Evolutionary conservation across 2,113 vertebrate genomes (phyloP).

Genomic region (Psilopsiagon aurifrons): DNA sequence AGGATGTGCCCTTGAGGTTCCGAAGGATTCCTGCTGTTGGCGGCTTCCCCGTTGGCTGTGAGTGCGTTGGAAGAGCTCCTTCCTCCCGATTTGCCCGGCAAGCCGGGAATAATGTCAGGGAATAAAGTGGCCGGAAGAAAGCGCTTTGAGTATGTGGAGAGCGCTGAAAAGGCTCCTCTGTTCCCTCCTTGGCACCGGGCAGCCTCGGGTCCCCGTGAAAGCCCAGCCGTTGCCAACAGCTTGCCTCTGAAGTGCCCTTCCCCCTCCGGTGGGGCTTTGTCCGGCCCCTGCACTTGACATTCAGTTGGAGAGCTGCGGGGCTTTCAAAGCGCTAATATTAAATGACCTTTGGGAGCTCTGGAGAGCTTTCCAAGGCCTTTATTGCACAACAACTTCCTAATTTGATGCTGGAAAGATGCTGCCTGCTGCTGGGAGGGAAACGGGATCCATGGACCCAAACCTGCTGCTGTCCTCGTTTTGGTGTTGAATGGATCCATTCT

Average conservation of each 20-base stretch:
- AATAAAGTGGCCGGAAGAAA: not conserved
- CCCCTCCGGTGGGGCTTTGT: not conserved
- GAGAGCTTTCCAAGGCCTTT: not conserved
- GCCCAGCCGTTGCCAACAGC: not conserved
- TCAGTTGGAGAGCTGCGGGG: not conserved
- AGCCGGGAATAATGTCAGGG: not conserved
- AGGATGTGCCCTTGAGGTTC: not conserved
- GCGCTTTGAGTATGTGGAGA: not conserved
- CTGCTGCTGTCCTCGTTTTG: not conserved
- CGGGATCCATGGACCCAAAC: rapidly evolving
- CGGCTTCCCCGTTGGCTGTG: not conserved
- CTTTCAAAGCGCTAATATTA: not conserved
- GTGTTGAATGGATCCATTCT: not conserved
- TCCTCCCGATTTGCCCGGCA: not conserved
- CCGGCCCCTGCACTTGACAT: not conserved
- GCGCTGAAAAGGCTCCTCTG: slow-evolving; percentile 35
- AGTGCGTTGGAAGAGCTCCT: not conserved
- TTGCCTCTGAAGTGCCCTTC: not conserved
- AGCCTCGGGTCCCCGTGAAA: not conserved
- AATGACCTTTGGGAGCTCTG: not conserved
- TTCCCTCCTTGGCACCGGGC: not conserved
- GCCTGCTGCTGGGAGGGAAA: not conserved
- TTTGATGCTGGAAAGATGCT: not conserved
- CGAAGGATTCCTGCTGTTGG: not conserved
- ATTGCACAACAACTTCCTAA: not conserved